These are phyloP conservation scores for Pristionchus japonicus DNA, from an alignment of 2,888 invertebrate species.

Conservation along the genomic window DNA sequence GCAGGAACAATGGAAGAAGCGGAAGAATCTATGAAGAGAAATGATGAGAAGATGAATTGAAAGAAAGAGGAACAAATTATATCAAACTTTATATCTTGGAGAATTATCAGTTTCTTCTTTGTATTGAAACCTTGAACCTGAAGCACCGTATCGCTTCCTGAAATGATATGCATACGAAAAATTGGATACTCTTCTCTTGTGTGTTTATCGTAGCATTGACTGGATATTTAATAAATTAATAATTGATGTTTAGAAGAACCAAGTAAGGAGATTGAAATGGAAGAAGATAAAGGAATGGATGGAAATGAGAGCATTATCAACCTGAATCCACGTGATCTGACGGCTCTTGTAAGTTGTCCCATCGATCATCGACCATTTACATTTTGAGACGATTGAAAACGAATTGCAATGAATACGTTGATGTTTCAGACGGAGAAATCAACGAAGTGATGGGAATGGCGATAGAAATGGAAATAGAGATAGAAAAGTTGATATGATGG, in stretches of 20 bases:
- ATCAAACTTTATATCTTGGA: neutral
- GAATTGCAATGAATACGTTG: neutral
- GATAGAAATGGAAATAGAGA: conserved; percentile 47
- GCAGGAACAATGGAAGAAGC: conserved; percentile 70
- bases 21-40: conserved; percentile 53
- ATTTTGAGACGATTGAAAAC: neutral
- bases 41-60: conserved; percentile 51
- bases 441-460: conserved; percentile 53
- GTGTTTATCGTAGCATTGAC: neutral
- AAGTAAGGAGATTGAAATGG: conserved; percentile 44
- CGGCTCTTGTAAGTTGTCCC: conserved; percentile 48
- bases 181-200: neutral
- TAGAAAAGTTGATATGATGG: neutral
- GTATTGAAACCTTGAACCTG: too few species aligned
- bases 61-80: conserved; percentile 49
- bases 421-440: conserved; percentile 54
- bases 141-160: too few species aligned
- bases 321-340: conserved; percentile 57
- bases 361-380: neutral
- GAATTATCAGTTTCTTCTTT: neutral
- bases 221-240: neutral
- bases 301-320: conserved; percentile 53
- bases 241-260: neutral
- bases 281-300: conserved; percentile 38
- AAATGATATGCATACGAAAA: too few species aligned